phyloP scores from a whole-genome alignment of 2,797 vertebrate genomes.

The Artibeus lituratus region DNA sequence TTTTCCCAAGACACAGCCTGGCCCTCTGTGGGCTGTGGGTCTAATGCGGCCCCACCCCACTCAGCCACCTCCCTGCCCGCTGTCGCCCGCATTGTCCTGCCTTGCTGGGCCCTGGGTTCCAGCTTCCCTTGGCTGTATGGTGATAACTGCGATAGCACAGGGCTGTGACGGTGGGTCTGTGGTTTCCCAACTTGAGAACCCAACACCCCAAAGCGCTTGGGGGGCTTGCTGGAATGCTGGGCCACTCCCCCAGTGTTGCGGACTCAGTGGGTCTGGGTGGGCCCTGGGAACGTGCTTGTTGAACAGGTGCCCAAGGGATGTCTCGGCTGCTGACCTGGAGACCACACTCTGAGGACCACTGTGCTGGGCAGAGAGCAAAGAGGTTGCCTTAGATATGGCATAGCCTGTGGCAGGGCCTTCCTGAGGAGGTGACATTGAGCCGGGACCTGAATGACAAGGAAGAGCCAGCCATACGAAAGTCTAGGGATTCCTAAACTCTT shows the following conservation, averaged over 20 bases:
- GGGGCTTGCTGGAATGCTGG: not conserved
- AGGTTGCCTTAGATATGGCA: not conserved
- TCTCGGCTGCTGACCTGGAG: not conserved
- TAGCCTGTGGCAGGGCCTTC: not conserved
- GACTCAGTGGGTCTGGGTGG: not conserved
- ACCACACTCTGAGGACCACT: not conserved
- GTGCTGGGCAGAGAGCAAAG: not conserved
- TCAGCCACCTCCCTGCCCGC: not conserved
- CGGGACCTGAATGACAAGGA: not conserved
- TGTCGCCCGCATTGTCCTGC: not conserved
- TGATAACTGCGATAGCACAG: not conserved
- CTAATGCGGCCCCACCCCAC: not conserved
- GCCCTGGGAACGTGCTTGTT: too few species aligned
- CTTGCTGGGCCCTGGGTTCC: not conserved
- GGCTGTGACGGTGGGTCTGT: not conserved
- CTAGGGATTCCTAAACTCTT: not conserved
- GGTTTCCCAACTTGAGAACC: not conserved
- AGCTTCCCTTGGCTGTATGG: not conserved
- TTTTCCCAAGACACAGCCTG: not conserved
- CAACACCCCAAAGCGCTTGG: not conserved
- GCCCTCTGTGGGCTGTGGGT: not conserved
- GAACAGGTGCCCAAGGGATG: too few species aligned
- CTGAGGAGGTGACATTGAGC: not conserved
- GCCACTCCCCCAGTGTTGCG: not conserved
- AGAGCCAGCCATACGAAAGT: not conserved